Conservation (phyloP, 2,113 vertebrate genomes). For the Murina feae region DNA sequence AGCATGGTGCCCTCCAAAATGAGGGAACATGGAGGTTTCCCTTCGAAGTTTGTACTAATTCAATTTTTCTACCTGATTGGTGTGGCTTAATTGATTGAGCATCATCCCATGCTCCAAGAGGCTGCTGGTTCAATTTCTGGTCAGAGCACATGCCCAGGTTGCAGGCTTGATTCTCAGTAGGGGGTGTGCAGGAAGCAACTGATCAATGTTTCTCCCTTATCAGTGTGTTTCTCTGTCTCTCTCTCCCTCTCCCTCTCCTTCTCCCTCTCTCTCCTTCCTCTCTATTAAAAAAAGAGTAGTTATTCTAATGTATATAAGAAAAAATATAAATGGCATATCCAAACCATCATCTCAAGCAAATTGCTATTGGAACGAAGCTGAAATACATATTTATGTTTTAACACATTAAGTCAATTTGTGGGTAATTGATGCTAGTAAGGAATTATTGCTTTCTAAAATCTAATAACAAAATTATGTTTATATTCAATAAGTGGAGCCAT, state of each 20-base stretch:
- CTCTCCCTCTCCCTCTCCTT: no score
- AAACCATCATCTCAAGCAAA: constrained; percentile 22
- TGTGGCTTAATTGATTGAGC: no score
- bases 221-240: no score
- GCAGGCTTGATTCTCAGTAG: no score
- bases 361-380: not conserved
- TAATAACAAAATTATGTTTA: not conserved
- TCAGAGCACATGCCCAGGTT: no score
- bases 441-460: constrained; percentile 6
- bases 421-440: not conserved
- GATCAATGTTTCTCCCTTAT: no score
- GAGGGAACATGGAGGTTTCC: not conserved
- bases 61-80: not conserved
- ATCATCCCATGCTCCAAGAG: no score
- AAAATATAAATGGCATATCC: not conserved
- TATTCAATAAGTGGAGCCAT: not conserved
- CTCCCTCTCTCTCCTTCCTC: no score
- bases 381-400: not conserved
- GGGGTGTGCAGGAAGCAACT: no score
- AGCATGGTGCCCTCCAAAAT: not conserved
- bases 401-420: not conserved
- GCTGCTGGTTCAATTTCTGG: no score
- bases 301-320: not conserved
- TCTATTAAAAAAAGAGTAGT: not conserved
- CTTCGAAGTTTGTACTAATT: not conserved